Base-by-base conservation (phyloP, 2,797 vertebrate genomes). In the Siniperca obscura region DNA sequence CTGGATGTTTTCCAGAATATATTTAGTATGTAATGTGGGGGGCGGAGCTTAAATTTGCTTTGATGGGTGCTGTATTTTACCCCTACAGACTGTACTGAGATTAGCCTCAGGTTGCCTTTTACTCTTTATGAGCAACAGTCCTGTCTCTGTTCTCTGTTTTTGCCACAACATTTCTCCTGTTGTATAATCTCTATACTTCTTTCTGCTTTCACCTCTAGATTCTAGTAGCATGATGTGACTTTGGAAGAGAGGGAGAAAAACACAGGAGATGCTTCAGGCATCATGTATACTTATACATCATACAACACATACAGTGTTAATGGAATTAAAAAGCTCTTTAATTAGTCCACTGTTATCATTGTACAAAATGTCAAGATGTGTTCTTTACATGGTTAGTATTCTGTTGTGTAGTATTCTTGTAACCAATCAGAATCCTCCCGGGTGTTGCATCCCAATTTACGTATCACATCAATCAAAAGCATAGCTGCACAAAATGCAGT, bases 1-100 rank as follows among this genome's bases (percentile, higher is more conserved):
- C 77, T 84, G 81, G 84, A 81, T 78, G 52, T 80, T 89, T 77
- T 85, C 65, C 69, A 77, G 83, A 40, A 55, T 78, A 52, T 79
- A 70, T 79, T 87, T 64, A 42, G 34, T 36, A 22, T 22, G 34
- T 65, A 76, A 53, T 2, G 10, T 16, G 1, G 27, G 34, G 40
- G 52, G 61, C 7, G 7, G 56, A 27, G 40, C n/a, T 80, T 78
- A 1, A 34, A 12, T 44, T 79, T 44, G 38, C 25, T 48, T 74
- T 64, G 52, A 71, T 25, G 10, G 34, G 4, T 40, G 78, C 6
- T 17, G 57, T 66, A 4, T 84, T 67, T 55, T 17, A 62, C 42
- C 19, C 7, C 17, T 0, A 9, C 27, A 56, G 67, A 17, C 36
- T 25, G 25, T 25, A 12, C 42, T 44, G 44, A 61, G 42, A 80